These are phyloP conservation scores for Lepidocyrtoides sp. DNA, from an alignment of 2,888 invertebrate genomes.

Conservation along the genomic window DNA sequence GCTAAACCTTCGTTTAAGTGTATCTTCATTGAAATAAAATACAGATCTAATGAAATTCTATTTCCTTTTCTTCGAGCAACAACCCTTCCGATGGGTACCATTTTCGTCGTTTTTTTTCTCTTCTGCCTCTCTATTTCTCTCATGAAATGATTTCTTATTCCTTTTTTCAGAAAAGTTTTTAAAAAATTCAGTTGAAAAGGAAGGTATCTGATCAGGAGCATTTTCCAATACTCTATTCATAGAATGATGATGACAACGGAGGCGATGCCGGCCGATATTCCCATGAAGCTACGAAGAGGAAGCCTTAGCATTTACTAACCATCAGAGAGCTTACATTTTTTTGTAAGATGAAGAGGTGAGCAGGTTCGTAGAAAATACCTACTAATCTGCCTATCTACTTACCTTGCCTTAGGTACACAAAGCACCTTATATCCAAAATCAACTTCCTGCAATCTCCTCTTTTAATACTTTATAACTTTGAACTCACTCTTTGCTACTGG, in stretches of 20 bases:
- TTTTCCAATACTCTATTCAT: background rate
- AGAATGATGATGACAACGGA: background rate
- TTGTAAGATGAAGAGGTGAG: no score
- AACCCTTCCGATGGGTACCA: background rate
- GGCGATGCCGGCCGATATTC: slow-evolving; percentile 1
- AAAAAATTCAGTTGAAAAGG: slow-evolving; percentile 19
- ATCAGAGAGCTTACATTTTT: no score
- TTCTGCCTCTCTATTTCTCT: background rate
- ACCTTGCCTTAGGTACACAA: no score
- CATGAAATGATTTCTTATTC: slow-evolving; percentile 7
- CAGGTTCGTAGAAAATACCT: no score
- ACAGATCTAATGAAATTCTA: slow-evolving; percentile 44
- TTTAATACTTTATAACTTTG: background rate
- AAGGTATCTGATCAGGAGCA: slow-evolving; percentile 14
- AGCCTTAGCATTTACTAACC: slow-evolving; percentile 13
- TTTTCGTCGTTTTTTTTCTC: background rate
- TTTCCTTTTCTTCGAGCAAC: slow-evolving; percentile 4
- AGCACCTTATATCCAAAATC: background rate
- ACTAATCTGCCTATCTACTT: no score
- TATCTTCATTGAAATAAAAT: background rate
- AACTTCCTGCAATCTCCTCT: background rate
- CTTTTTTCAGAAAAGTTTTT: slow-evolving; percentile 17
- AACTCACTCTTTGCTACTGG: slow-evolving; percentile 24
- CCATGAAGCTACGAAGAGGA: background rate
- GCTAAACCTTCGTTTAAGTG: background rate